Evolutionary conservation across 2,888 invertebrate species (phyloP).

Genomic region (Drosophila pseudotakahashii): DNA sequence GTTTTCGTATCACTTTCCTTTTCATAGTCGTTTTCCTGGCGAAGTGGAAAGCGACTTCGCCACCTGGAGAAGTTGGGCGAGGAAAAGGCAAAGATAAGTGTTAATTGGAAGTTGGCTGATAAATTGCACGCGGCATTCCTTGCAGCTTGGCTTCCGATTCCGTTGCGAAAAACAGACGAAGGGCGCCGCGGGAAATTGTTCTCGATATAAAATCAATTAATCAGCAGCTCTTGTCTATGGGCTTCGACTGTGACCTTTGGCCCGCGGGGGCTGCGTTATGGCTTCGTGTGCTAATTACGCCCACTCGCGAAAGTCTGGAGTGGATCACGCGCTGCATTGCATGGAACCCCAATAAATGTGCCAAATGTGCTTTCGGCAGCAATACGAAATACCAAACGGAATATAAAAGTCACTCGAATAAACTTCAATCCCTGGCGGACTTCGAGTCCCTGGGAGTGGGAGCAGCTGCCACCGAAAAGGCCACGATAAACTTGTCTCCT

Average conservation of each 20-base stretch:
- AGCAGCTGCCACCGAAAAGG: conserved; percentile 37
- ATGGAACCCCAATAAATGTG: conserved; percentile 8
- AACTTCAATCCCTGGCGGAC: conserved; percentile 18
- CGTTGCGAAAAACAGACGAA: neutral
- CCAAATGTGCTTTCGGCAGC: neutral
- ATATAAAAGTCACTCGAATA: conserved; percentile 15
- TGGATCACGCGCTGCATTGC: conserved; percentile 19
- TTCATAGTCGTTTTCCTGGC: neutral
- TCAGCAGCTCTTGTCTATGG: conserved; percentile 35
- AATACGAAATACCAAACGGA: conserved; percentile 2
- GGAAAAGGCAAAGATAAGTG: conserved; percentile 44
- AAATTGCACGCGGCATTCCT: conserved; percentile 48
- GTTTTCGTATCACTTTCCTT: conserved; percentile 4
- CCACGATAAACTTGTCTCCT: conserved; percentile 62
- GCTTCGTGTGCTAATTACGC: conserved; percentile 34
- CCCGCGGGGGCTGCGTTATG: conserved; percentile 16
- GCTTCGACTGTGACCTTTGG: conserved; percentile 23
- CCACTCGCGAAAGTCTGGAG: conserved; percentile 17
- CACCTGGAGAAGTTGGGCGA: neutral
- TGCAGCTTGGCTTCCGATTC: conserved; percentile 25
- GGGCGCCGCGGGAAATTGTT: conserved; percentile 8
- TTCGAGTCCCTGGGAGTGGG: conserved; percentile 18
- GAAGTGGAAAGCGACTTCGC: conserved; percentile 2
- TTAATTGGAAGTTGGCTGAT: conserved; percentile 67
- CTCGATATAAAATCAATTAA: conserved; percentile 41